Conservation (phyloP, 2,888 invertebrate genomes). For the Zygogramma bicolorata region DNA sequence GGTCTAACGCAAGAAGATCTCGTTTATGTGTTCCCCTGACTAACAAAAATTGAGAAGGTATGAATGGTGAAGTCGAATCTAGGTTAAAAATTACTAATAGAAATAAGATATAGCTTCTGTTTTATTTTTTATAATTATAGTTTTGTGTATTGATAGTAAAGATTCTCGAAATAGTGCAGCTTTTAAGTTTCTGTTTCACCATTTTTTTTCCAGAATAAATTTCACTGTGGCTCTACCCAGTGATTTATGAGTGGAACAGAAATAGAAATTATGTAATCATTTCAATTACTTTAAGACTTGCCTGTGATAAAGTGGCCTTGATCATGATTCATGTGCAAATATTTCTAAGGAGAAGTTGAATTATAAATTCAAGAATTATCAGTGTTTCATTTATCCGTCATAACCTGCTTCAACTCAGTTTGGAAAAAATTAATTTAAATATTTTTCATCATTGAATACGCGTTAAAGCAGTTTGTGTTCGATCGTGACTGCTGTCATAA, state of each 20-base stretch:
- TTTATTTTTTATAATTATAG: neutral
- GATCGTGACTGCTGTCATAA: too few relatives aligned
- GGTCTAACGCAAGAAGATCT: slow-evolving; percentile 7
- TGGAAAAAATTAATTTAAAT: too few relatives aligned
- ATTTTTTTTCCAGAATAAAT: too few relatives aligned
- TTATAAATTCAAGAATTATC: neutral
- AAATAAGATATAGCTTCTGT: neutral
- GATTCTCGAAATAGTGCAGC: neutral
- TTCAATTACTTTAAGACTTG: slow-evolving; percentile 22
- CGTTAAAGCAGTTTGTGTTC: too few relatives aligned
- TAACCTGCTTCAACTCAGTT: too few relatives aligned
- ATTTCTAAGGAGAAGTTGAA: slow-evolving; percentile 7
- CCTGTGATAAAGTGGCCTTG: slow-evolving; percentile 45
- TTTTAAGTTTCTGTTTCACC: neutral
- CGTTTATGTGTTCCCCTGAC: neutral
- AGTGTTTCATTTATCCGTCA: neutral
- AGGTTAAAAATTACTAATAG: neutral
- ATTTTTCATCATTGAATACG: too few relatives aligned
- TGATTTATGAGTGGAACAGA: neutral
- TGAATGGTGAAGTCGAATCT: neutral
- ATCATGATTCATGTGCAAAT: slow-evolving; percentile 19
- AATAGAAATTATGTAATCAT: neutral
- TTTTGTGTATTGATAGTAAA: neutral
- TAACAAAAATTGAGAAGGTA: neutral
- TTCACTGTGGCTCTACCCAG: too few relatives aligned